Evolutionary conservation across 2,797 vertebrate species (phyloP).

Genomic region (Epinephelus awoara): DNA sequence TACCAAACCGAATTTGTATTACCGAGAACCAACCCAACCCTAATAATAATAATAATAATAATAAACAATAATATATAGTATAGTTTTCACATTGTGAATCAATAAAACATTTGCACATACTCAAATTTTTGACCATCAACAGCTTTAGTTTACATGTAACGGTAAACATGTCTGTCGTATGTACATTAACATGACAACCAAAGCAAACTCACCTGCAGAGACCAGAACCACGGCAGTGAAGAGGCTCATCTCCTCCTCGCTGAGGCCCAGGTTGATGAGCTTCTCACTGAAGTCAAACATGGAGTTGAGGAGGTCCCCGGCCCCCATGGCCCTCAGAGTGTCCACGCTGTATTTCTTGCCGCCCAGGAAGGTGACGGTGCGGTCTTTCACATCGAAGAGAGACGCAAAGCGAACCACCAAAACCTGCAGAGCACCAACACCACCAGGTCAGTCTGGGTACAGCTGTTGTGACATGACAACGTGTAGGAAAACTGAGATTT

Average conservation of each 20-base stretch:
- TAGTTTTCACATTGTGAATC: too few species aligned
- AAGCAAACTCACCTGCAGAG: slow-evolving; percentile 90
- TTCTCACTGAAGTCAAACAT: slow-evolving; percentile 98
- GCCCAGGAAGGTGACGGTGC: slow-evolving; percentile 95
- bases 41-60: too few species aligned
- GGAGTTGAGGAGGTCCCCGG: slow-evolving; percentile 94
- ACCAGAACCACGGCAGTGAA: slow-evolving; percentile 98
- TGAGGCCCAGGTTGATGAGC: slow-evolving; percentile 92
- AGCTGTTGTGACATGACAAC: too few species aligned
- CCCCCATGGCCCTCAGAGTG: slow-evolving; percentile 92
- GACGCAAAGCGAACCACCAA: slow-evolving; percentile 96
- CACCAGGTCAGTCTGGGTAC: neutral
- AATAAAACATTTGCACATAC: too few species aligned
- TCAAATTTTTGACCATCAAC: neutral
- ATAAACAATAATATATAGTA: too few species aligned
- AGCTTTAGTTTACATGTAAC: too few species aligned
- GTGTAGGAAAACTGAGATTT: neutral
- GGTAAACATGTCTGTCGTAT: neutral
- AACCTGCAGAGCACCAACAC: slow-evolving; percentile 84
- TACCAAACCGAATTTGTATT: too few species aligned
- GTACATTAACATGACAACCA: neutral
- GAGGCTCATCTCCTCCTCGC: slow-evolving; percentile 97
- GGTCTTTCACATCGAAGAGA: slow-evolving; percentile 92
- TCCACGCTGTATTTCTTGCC: slow-evolving; percentile 94
- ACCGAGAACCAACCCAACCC: too few species aligned